phyloP scores from a whole-genome alignment of 2,113 vertebrate species.

The Planiliza haematocheilus region DNA sequence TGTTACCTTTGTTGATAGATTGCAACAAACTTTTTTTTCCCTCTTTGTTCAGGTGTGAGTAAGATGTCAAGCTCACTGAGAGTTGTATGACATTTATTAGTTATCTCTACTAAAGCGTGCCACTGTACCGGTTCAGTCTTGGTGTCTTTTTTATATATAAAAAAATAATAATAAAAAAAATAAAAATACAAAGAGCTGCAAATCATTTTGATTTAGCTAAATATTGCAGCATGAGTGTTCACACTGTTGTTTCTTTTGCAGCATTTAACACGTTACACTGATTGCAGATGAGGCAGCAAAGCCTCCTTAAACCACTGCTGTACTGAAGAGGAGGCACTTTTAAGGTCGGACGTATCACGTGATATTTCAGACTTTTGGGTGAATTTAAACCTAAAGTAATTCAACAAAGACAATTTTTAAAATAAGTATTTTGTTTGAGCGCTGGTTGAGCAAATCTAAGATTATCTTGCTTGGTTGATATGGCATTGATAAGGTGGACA shows the following conservation, averaged over 20 bases:
- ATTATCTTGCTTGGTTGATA: no score
- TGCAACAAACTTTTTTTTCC: conserved; percentile 13
- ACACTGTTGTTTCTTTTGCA: conserved; percentile 13
- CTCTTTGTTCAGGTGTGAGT: not conserved
- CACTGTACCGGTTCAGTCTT: conserved; percentile 4
- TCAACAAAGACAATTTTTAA: not conserved
- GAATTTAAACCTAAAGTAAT: not conserved
- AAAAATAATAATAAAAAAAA: no score
- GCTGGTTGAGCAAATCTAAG: no score
- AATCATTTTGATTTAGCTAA: not conserved
- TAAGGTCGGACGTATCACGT: not conserved
- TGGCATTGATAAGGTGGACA: no score
- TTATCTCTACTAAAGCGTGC: conserved; percentile 35
- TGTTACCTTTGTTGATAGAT: conserved; percentile 9
- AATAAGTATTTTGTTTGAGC: not conserved
- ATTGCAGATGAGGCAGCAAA: not conserved
- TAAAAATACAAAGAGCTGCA: not conserved
- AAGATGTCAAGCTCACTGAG: not conserved
- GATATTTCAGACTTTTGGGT: not conserved
- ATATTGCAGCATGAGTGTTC: not conserved
- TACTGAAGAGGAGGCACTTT: not conserved
- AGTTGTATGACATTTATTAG: conserved; percentile 14
- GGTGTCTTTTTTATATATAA: conserved; percentile 20
- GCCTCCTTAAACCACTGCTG: not conserved
- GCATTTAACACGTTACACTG: not conserved